Evolutionary conservation across 2,797 vertebrate genomes (phyloP), one percentile per base, ranked within the genome.

Genomic region (Semotilus atromaculatus): DNA sequence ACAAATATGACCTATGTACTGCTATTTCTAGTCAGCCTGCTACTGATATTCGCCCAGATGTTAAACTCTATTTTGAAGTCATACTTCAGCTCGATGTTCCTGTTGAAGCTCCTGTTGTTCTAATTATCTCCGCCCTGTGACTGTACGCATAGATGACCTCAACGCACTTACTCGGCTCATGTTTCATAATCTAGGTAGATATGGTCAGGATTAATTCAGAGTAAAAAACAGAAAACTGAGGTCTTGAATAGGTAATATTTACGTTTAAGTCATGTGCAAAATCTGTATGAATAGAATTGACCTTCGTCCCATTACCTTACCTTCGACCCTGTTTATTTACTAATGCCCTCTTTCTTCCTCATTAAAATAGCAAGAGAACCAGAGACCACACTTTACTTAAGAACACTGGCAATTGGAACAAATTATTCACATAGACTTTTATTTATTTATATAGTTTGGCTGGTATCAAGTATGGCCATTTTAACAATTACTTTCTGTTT

Each of bases 351-450:
- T 71, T 80, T 81, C 71, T 84, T 81, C 29, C 80, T 77, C 81
- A 76, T 77, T 81, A 70, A 72, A 81, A 48, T 67, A 67, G 45
- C 76, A 10, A 31, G 38, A 80, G 19, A 75, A 76, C 26, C 21
- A 51, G 48, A 85, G 31, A 62, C 36, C 40, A 58, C 40, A n/a
- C 34, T 81, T 80, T 18, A n/a, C 64, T 77, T 83, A 53, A 53
- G 71, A 75, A 45, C 40, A 36, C 70, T 75, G 38, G 34, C 74
- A 86, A 80, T 29, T 79, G 53, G 68, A 82, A 70, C 76, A 80
- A 83, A 86, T 86, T 80, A 87, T 80, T 84, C 82, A 53, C 77
- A 80, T 60, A 75, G 58, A 76, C 23, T 68, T 55, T 84, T 87
- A 68, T 86, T 83, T 80, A 70, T 87, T 81, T 80, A 70, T 86